phyloP scores from a whole-genome alignment of 2,888 invertebrate genomes.

The Phorcus lineatus region DNA sequence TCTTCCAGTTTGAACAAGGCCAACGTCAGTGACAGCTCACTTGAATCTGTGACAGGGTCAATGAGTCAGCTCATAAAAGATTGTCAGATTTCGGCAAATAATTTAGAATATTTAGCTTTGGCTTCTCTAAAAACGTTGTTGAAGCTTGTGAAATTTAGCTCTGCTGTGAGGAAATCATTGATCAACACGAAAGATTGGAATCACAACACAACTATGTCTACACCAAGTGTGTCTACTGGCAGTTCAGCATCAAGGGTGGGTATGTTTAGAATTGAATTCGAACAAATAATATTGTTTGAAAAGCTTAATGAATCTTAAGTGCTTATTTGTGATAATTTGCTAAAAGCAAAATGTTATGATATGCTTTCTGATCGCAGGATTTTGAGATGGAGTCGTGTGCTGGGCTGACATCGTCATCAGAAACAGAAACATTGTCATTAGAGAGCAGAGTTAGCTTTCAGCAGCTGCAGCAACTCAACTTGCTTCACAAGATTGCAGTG shows the following conservation, averaged over 20 bases:
- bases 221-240: neutral
- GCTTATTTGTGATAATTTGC: no score
- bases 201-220: neutral
- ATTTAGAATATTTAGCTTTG: slow-evolving; percentile 53
- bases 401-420: neutral
- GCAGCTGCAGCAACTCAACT: slow-evolving; percentile 24
- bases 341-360: neutral
- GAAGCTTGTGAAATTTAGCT: slow-evolving; percentile 46
- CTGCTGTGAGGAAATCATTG: slow-evolving; percentile 43
- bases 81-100: slow-evolving; percentile 57
- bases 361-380: neutral
- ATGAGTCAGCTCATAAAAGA: slow-evolving; percentile 52
- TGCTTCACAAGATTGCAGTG: slow-evolving; percentile 48
- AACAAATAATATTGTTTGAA: no score
- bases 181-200: slow-evolving; percentile 16
- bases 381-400: slow-evolving; percentile 26
- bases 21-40: slow-evolving; percentile 53
- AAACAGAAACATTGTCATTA: neutral
- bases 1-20: slow-evolving; percentile 39
- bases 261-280: neutral
- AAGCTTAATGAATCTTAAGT: no score
- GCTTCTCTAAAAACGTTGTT: slow-evolving; percentile 49
- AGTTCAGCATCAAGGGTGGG: slow-evolving; percentile 1
- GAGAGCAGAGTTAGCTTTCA: neutral
- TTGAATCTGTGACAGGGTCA: slow-evolving; percentile 59